Percentiles rank a stretch among this genome's conserved stretches.
Evolutionary conservation across 2,888 invertebrate genomes (phyloP).

Genomic region (Helicoverpa assulta): DNA sequence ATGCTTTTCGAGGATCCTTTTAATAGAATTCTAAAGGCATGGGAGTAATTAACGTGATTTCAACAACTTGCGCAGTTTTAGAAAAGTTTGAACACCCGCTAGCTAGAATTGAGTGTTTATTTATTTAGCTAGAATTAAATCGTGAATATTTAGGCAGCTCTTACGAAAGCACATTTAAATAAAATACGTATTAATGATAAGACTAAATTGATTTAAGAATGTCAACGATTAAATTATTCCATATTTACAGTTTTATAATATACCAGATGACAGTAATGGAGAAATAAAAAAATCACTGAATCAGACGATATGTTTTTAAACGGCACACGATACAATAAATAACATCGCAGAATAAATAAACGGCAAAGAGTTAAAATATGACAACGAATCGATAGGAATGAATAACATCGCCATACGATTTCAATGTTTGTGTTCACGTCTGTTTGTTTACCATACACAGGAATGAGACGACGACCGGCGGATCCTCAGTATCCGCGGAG

Average conservation of each 20-base stretch:
- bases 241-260: background rate
- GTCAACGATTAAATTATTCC: background rate
- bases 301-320: conserved; percentile 25
- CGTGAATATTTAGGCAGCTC: background rate
- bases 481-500: conserved; percentile 64
- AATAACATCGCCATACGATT: conserved; percentile 78
- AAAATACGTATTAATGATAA: too few species aligned
- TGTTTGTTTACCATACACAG: conserved; percentile 81
- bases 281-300: background rate
- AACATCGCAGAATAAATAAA: conserved; percentile 52
- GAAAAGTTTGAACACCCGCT: background rate
- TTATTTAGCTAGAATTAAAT: background rate
- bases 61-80: background rate
- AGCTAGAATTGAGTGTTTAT: background rate
- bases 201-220: too few species aligned
- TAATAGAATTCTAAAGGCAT: conserved; percentile 39
- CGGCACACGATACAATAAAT: conserved; percentile 28
- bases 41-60: conserved; percentile 29
- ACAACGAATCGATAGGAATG: conserved; percentile 78
- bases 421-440: conserved; percentile 79
- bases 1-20: conserved; percentile 50
- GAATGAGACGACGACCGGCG: conserved; percentile 73
- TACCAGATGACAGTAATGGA: background rate
- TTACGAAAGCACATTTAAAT: background rate
- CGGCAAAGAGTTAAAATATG: conserved; percentile 61